These are phyloP conservation scores for Gorsachius goisagi DNA, from an alignment of 2,113 vertebrate genomes.

Conservation along the genomic window DNA sequence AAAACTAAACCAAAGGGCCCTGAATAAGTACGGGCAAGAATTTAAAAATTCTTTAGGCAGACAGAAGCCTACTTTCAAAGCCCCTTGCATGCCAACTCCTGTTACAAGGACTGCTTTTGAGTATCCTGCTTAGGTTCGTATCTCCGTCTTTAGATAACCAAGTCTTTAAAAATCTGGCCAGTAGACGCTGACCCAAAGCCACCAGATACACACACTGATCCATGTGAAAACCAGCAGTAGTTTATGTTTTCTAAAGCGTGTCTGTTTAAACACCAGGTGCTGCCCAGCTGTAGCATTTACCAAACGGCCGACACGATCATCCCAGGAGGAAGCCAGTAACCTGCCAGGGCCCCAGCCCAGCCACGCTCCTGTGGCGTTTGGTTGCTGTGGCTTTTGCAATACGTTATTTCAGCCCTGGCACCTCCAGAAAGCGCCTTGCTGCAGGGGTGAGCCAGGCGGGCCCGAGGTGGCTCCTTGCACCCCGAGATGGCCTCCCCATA, in stretches of 20 bases:
- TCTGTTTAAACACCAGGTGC: neutral
- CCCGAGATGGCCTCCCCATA: neutral
- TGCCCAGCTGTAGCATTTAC: neutral
- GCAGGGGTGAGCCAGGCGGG: neutral
- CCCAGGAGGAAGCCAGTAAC: neutral
- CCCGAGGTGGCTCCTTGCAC: neutral
- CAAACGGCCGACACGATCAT: accelerated
- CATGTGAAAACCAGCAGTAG: neutral
- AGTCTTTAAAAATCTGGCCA: neutral
- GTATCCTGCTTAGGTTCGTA: neutral
- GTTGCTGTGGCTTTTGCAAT: neutral
- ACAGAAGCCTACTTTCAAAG: neutral
- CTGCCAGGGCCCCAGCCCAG: neutral
- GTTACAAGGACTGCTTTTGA: neutral
- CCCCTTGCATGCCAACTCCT: neutral
- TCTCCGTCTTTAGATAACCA: neutral
- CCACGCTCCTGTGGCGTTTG: accelerated
- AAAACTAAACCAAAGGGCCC: neutral
- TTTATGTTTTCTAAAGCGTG: neutral
- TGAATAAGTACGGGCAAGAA: neutral
- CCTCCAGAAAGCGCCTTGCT: accelerated
- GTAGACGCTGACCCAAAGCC: neutral
- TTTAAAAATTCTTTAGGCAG: neutral
- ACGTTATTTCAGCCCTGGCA: neutral
- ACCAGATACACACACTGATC: neutral